Conservation (phyloP, 2,797 vertebrate species). For the Pseudopleuronectes americanus region DNA sequence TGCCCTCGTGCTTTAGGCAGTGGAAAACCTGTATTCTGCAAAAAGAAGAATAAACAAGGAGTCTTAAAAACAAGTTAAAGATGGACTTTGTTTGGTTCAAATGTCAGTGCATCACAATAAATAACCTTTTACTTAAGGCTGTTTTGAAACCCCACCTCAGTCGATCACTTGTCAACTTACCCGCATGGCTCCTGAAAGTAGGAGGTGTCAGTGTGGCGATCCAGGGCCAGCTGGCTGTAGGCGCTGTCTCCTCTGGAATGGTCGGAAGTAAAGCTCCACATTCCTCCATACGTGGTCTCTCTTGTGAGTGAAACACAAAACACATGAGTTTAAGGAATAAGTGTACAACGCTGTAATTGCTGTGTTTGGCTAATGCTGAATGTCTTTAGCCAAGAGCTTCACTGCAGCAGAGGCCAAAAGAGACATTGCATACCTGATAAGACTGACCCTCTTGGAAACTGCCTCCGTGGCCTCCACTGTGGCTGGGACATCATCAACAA, state of each 20-base stretch:
- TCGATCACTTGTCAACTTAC: constrained; percentile 61
- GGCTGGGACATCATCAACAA: constrained; percentile 89
- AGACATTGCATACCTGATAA: constrained; percentile 87
- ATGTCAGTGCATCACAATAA: no score
- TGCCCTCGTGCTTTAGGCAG: constrained; percentile 92
- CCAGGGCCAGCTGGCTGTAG: constrained; percentile 92
- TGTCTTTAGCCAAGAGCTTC: background rate
- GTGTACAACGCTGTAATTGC: background rate
- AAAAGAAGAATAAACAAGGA: background rate
- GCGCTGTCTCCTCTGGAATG: constrained; percentile 92
- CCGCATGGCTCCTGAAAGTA: constrained; percentile 97
- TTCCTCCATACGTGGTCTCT: constrained; percentile 92
- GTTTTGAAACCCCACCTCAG: background rate
- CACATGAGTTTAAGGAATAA: background rate
- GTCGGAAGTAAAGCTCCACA: constrained; percentile 95
- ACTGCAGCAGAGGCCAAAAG: background rate
- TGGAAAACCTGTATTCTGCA: constrained; percentile 95
- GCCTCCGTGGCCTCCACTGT: constrained; percentile 90
- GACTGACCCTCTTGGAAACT: constrained; percentile 86
- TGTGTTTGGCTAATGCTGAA: background rate
- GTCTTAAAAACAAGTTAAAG: no score
- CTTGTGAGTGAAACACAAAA: constrained; percentile 68
- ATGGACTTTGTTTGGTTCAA: no score
- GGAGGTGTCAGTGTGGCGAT: constrained; percentile 92
- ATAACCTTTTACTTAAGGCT: no score